These are phyloP conservation scores for Lichenostomus cassidix DNA, from an alignment of 2,113 vertebrate genomes.

Conservation along the genomic window DNA sequence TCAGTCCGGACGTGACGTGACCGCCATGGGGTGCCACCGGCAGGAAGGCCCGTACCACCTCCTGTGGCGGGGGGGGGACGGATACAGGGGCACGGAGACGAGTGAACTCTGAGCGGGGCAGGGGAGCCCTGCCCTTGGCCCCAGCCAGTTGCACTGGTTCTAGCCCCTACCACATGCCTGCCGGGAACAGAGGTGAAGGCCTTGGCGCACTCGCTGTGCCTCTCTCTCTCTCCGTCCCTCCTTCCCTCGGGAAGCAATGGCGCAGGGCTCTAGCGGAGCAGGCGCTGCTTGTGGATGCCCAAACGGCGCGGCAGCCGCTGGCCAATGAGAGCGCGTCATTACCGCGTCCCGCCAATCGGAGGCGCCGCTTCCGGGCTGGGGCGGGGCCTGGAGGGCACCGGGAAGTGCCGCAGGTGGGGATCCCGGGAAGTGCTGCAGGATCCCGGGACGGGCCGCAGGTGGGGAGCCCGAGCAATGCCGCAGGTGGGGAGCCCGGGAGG, in stretches of 20 bases:
- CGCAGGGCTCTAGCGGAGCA: rapidly evolving
- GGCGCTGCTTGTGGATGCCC: rapidly evolving
- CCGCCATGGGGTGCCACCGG: rapidly evolving
- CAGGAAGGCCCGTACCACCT: background rate
- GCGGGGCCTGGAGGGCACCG: background rate
- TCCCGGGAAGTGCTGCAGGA: rapidly evolving
- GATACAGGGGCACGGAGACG: rapidly evolving
- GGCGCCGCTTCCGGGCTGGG: background rate
- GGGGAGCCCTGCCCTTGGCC: rapidly evolving
- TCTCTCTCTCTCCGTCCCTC: background rate
- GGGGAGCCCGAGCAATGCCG: too few relatives aligned
- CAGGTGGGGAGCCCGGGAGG: too few relatives aligned
- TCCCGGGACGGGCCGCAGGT: background rate
- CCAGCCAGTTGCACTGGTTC: rapidly evolving
- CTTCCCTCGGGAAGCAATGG: background rate
- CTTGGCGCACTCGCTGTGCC: rapidly evolving
- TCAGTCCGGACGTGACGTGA: background rate
- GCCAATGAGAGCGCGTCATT: background rate
- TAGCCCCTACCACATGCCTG: rapidly evolving
- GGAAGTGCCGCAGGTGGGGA: background rate
- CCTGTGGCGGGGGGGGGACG: rapidly evolving
- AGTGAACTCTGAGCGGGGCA: rapidly evolving
- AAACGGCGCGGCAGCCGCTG: rapidly evolving
- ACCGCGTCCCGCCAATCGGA: background rate
- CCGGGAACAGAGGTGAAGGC: rapidly evolving